phyloP scores from a whole-genome alignment of 2,888 invertebrate species.

The Campopleginae sp. region DNA sequence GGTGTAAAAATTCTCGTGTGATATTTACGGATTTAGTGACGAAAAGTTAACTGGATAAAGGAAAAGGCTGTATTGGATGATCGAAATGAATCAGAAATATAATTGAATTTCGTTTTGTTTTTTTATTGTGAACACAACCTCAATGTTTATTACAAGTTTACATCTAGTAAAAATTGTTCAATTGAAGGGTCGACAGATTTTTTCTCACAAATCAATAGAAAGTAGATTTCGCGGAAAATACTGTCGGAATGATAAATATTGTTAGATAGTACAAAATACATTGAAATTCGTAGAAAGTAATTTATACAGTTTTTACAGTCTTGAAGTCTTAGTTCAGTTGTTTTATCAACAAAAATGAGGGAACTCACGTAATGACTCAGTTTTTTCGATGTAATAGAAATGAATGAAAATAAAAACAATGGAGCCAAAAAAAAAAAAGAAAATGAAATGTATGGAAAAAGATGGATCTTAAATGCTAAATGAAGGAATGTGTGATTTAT shows the following conservation, averaged over 20 bases:
- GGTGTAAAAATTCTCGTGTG: neutral
- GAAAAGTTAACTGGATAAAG: neutral
- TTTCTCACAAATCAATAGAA: neutral
- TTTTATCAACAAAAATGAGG: neutral
- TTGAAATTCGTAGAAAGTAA: neutral
- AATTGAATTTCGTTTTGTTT: neutral
- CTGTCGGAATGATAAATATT: neutral
- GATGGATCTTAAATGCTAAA: slow-evolving; percentile 7
- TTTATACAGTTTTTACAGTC: slow-evolving; percentile 11
- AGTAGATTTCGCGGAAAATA: neutral
- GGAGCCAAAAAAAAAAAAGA: neutral
- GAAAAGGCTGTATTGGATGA: no score
- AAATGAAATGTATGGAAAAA: neutral
- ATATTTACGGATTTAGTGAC: neutral
- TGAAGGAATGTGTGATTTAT: slow-evolving; percentile 1
- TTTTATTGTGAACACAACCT: slow-evolving; percentile 18
- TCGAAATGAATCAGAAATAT: neutral
- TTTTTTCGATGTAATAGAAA: no score
- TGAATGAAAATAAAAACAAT: neutral
- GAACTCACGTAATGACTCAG: neutral
- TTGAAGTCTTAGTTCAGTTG: neutral
- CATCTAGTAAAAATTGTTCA: neutral
- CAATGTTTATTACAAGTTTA: neutral
- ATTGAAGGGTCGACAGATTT: neutral
- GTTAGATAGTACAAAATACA: neutral